These are phyloP conservation scores for Drosophila pseudotalamancana DNA, from an alignment of 2,888 invertebrate species.

Conservation along the genomic window DNA sequence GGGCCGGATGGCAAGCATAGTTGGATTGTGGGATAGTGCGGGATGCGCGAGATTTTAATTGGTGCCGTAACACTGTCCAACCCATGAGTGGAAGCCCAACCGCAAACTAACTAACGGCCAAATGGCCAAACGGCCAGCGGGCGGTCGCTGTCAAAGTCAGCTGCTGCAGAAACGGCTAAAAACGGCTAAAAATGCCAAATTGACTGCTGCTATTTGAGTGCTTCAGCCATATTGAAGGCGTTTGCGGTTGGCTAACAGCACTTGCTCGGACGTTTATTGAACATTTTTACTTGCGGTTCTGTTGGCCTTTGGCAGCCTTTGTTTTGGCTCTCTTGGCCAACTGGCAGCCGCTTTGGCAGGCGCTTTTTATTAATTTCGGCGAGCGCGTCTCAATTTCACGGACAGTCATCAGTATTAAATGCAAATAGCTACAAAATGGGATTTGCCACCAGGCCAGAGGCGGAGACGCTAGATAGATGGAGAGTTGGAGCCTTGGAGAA, in stretches of 20 bases:
- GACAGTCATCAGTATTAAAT: constrained; percentile 73
- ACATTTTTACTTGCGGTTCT: constrained; percentile 76
- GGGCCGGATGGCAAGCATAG: background rate
- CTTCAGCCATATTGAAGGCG: constrained; percentile 69
- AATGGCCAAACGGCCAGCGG: too few relatives aligned
- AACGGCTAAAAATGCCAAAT: constrained; percentile 68
- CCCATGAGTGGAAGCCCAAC: constrained; percentile 49
- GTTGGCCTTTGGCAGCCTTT: background rate
- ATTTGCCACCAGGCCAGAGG: constrained; percentile 47
- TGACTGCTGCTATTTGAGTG: constrained; percentile 53
- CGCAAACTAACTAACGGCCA: constrained; percentile 80
- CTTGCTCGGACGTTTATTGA: constrained; percentile 73
- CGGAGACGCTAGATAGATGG: background rate
- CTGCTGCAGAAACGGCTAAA: constrained; percentile 50
- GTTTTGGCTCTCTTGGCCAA: constrained; percentile 7
- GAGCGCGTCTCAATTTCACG: constrained; percentile 69
- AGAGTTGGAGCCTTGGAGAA: background rate
- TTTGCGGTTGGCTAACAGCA: constrained; percentile 59
- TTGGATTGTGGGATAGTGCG: background rate
- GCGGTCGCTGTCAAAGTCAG: constrained; percentile 71
- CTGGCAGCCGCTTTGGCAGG: constrained; percentile 39
- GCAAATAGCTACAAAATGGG: constrained; percentile 80
- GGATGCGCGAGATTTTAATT: constrained; percentile 57
- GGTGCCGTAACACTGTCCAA: constrained; percentile 47
- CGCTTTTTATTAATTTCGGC: constrained; percentile 55